Base-by-base conservation (phyloP, 2,113 vertebrate genomes). In the Larimichthys crocea region DNA sequence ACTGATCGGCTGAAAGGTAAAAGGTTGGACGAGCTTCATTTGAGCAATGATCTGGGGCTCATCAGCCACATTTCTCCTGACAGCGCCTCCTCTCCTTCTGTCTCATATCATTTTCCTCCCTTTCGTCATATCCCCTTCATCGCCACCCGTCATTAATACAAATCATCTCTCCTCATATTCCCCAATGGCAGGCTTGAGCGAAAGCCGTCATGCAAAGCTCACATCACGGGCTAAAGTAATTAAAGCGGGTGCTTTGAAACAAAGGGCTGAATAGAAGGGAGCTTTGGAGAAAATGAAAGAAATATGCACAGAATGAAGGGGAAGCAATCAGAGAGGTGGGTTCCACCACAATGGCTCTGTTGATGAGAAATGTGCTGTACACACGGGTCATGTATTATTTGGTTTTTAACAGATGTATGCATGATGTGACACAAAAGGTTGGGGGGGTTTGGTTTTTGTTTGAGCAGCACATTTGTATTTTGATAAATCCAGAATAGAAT, bases 71-170 rank as follows among this genome's bases (percentile, higher is more conserved):
- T 90, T 86, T 76, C 74, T 78, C 62, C 59, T 79, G 87, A 91
- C 92, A 93, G 83, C 71, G 76, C 72, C 72, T 76, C 67, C 80
- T 89, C 82, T 86, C 77, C 76, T 75, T 86, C 89, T 93, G 91
- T 89, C 86, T 89, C 81, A 76, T 87, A 86, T 91, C 74, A 84
- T 91, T 87, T 88, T 82, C 83, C 76, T 76, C 66, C 67, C 24
- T 84, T 85, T 87, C 67, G 75, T 89, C 88, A 84, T 85, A 67
- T 69, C 76, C 53, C 63, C 68, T 89, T 82, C 86, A 80, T 92
- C 53, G 62, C 80, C 85, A 69, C 78, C 90, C 79, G 78, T 92
- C 91, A 91, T 94, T 95, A 94, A 94, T 94, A 91, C 86, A 86
- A 90, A 92, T 94, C 89, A 93, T 93, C 89, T 90, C 79, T 85